Evolutionary conservation across 2,888 invertebrate genomes (phyloP), one percentile per base, ranked within the genome.

Genomic region (Hirtodrosophila alboralis): DNA sequence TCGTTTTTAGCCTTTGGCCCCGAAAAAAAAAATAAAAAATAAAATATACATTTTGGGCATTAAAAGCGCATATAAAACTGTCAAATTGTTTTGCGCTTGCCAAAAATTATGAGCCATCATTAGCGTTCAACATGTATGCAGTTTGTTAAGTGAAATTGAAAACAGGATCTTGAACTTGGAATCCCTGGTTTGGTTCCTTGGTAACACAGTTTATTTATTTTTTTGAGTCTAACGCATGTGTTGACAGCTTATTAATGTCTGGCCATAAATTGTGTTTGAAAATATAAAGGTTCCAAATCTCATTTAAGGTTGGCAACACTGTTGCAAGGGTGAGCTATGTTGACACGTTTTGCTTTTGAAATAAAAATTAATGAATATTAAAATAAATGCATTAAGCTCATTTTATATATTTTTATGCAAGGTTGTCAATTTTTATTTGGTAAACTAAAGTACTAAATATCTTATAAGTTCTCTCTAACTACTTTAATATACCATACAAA

Each of bases 171-270:
- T 34, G 23, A 36, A 23, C 44, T 53, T 37, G 34, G 18, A 37
- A 18, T 48, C 30, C 53, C 33, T 1, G 33, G 8, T 3, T 21
- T 9, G 18, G 18, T 18, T 4, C 23, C 12, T 31, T 34, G 12
- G 18, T 12, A 4, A 18, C 18, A 18, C 18, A 18, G n/a, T 21
- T 14, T 37, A 5, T 13, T 48, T 18, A 48, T 52, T 45, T 75
- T 44, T 60, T 53, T 30, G 57, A 57, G 58, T 75, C 86, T 85
- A 87, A 88, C 76, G 81, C 76, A 88, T 78, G 88, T 88, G 88
- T 89, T 88, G 88, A 88, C 88, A 88, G 88, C 87, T 85, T 88
- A 87, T 88, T 87, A 88, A 89, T 88, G 88, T 84, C 60, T 48
- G 62, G 80, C 76, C 71, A 89, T 89, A 87, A 87, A 87, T 89